A percentile compares a stretch with the other conserved stretches of the same genome.
These are phyloP conservation scores for Erythrocebus patas DNA, from an alignment of 2,113 vertebrate genomes.

Conservation along the genomic window DNA sequence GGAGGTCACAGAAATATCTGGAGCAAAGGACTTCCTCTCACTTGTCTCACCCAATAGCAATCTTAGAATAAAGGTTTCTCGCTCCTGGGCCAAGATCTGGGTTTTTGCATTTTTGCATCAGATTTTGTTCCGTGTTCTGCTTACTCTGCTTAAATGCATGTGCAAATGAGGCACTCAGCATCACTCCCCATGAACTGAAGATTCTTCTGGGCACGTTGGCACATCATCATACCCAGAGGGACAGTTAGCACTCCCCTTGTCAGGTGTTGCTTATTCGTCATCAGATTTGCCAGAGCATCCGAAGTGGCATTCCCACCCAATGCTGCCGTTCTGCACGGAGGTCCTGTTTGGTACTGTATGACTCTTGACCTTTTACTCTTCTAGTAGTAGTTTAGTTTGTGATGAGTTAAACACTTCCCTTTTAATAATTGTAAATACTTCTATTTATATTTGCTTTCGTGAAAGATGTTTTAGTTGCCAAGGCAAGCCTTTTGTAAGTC, in stretches of 20 bases:
- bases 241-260: accelerated
- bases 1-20: not conserved
- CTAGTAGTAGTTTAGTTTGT: not conserved
- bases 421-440: not conserved
- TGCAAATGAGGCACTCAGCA: not conserved
- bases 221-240: not conserved
- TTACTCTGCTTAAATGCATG: not conserved
- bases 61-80: not conserved
- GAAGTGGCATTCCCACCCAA: not conserved
- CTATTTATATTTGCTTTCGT: not conserved
- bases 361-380: not conserved
- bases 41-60: not conserved
- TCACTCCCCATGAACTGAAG: not conserved
- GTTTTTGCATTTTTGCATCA: not conserved
- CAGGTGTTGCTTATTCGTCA: not conserved
- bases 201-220: not conserved
- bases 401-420: not conserved
- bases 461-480: not conserved
- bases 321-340: accelerated
- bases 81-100: not conserved
- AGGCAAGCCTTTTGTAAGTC: not conserved
- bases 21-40: not conserved
- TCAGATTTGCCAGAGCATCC: not conserved
- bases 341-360: not conserved
- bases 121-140: not conserved